phyloP scores from a whole-genome alignment of 2,113 vertebrate genomes.

The Chaetodon trifascialis region DNA sequence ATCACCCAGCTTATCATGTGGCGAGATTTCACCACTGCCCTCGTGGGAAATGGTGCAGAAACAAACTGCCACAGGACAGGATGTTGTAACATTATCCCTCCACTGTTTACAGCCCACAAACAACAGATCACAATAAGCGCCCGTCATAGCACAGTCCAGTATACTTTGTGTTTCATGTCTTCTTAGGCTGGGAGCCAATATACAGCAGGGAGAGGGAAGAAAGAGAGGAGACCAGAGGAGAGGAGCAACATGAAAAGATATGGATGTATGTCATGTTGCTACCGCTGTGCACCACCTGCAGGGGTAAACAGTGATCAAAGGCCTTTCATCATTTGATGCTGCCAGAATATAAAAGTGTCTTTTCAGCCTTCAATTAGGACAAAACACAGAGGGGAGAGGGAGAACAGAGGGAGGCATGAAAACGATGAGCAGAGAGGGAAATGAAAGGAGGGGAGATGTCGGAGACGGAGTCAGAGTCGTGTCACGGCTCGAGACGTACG shows the following conservation, averaged over 20 bases:
- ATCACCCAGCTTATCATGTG: conserved; percentile 8
- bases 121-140: conserved; percentile 37
- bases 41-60: conserved; percentile 51
- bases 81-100: conserved; percentile 61
- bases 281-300: conserved; percentile 66
- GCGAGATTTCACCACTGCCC: conserved; percentile 45
- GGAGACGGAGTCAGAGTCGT: conserved; percentile 34
- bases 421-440: background rate
- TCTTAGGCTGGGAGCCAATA: background rate
- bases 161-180: conserved; percentile 8
- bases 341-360: conserved; percentile 59
- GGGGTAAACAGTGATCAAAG: conserved; percentile 78
- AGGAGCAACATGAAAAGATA: conserved; percentile 40
- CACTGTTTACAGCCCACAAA: conserved; percentile 57
- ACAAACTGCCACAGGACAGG: conserved; percentile 54
- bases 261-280: conserved; percentile 58
- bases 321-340: conserved; percentile 73
- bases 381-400: conserved; percentile 33
- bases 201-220: background rate
- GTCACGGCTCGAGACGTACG: conserved; percentile 1
- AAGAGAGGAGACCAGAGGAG: background rate
- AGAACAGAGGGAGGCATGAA: conserved; percentile 11
- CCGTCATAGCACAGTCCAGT: conserved; percentile 11
- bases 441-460: background rate
- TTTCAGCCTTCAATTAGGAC: conserved; percentile 73